phyloP scores from a whole-genome alignment of 2,113 vertebrate species.

The Mus musculus region GRCm39 chr12:69860001-69860500 shows the following conservation, averaged over 20 bases:
- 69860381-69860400: not conserved
- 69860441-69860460: not conserved
- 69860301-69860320: not conserved
- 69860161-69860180: not conserved
- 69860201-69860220: not conserved
- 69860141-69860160: slow-evolving; percentile 30
- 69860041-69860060: slow-evolving; percentile 32
- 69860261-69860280: not conserved
- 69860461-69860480: not conserved
- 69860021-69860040: slow-evolving; percentile 47
- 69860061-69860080: slow-evolving; percentile 44
- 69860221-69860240: slow-evolving; percentile 26
- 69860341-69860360: not conserved
- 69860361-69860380: not conserved
- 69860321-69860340: not conserved
- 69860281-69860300: not conserved
- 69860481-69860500: not conserved
- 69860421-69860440: not conserved
- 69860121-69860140: not conserved
- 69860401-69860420: not conserved
- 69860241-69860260: not conserved
- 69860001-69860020: slow-evolving; percentile 51
- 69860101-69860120: not conserved
- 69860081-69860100: not conserved
- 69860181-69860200: not conserved